phyloP scores from a whole-genome alignment of 2,888 invertebrate genomes.

The Aricia artaxerxes region DNA sequence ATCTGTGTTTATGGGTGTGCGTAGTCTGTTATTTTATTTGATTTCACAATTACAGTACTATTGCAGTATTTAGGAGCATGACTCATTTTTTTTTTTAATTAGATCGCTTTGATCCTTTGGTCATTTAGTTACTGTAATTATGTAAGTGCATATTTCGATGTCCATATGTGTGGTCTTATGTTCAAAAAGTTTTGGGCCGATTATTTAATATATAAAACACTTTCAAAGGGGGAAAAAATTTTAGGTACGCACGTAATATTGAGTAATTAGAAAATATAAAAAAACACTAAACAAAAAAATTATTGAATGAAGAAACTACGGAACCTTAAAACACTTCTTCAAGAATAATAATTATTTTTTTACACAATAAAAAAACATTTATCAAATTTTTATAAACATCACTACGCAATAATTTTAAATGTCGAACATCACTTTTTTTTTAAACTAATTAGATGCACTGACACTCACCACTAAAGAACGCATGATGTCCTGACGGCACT shows the following conservation, averaged over 20 bases:
- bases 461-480: constrained; percentile 72
- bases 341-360: background rate
- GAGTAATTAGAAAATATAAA: too few relatives aligned
- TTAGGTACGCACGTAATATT: too few relatives aligned
- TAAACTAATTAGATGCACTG: constrained; percentile 40
- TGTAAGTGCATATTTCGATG: background rate
- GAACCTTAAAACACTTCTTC: too few relatives aligned
- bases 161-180: background rate
- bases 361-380: background rate
- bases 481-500: constrained; percentile 77
- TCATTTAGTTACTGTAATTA: background rate
- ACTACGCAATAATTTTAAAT: background rate
- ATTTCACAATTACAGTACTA: background rate
- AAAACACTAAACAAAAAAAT: too few relatives aligned
- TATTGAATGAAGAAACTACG: too few relatives aligned
- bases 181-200: too few relatives aligned
- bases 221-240: too few relatives aligned
- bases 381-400: background rate
- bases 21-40: background rate
- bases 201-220: too few relatives aligned
- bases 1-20: background rate
- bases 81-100: too few relatives aligned
- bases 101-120: too few relatives aligned
- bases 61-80: too few relatives aligned
- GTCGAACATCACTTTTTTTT: background rate